Evolutionary conservation across 37 sponge, comb jelly and placozoan genomes (phyloP), one percentile per base, ranked within the genome.

Genomic region (Haliclona indistincta): DNA sequence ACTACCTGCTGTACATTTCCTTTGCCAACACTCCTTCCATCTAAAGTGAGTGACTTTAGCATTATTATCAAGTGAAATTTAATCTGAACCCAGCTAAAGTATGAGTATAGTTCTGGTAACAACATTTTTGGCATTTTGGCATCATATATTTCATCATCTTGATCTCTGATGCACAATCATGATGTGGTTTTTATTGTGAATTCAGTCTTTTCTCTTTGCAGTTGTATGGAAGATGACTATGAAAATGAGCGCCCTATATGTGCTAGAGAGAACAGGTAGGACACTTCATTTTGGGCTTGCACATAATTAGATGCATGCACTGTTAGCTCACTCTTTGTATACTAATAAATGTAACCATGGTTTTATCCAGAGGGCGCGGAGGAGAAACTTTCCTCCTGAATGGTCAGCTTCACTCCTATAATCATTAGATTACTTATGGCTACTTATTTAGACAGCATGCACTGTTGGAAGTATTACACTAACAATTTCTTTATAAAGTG

Each of bases 21-120:
- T 97, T 36, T 97, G 98, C 54, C 70, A 84, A 55, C 98, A 97
- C 86, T 94, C 95, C 73, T 97, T 86, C 77, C 99, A 97, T 68
- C 93, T 84, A 52, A 77, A 45, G 91, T 86, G 19, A 38, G 74
- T 62, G 1, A n/a, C n/a, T n/a, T n/a, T n/a, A n/a, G n/a, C n/a
- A n/a, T n/a, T n/a, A n/a, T n/a, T n/a, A n/a, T n/a, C n/a, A n/a
- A n/a, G n/a, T n/a, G n/a, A n/a, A n/a, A n/a, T n/a, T n/a, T n/a
- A n/a, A n/a, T n/a, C n/a, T n/a, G n/a, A n/a, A n/a, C n/a, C n/a
- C 17, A 20, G 15, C 53, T 49, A 20, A 17, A 20, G 53, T 49
- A 49, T 49, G 17, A 17, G 17, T 20, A 49, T 43, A 15, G 43
- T 68, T n/a, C 42, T 11, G 13, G 43, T 19, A n/a, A 68, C 42